A percentile compares a stretch with the other conserved stretches of the same genome.
phyloP scores from a whole-genome alignment of 35 echinoderm and acorn worm species.

The Amphiura filiformis region DNA sequence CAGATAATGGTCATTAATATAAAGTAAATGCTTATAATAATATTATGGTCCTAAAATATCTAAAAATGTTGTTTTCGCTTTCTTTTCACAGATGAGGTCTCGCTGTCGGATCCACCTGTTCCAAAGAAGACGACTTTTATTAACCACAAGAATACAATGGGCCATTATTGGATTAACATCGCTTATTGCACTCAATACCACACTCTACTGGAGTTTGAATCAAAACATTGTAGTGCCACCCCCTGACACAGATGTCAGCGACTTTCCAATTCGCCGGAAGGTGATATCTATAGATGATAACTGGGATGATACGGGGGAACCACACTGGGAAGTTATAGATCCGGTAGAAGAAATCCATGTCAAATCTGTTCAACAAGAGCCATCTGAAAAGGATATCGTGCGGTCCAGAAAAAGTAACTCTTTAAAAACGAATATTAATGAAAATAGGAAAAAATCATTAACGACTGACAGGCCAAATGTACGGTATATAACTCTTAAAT shows the following conservation, averaged over 20 bases:
- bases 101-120: neutral
- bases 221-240: neutral
- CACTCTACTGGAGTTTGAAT: neutral
- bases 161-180: neutral
- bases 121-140: neutral
- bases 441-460: neutral
- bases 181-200: neutral
- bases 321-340: neutral
- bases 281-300: neutral
- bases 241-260: neutral
- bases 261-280: neutral
- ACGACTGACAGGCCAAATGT: neutral
- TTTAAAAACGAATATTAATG: neutral
- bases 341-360: neutral
- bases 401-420: neutral
- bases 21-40: too few species aligned
- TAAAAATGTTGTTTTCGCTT: too few species aligned
- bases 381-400: neutral
- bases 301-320: neutral
- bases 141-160: neutral
- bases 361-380: neutral
- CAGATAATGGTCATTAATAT: too few species aligned
- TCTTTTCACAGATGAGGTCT: neutral
- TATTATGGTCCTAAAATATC: too few species aligned
- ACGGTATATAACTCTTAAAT: neutral